Evolutionary conservation across 2,113 vertebrate genomes (phyloP), one percentile per base, ranked within the genome.

Genomic region (Centrocercus urophasianus): DNA sequence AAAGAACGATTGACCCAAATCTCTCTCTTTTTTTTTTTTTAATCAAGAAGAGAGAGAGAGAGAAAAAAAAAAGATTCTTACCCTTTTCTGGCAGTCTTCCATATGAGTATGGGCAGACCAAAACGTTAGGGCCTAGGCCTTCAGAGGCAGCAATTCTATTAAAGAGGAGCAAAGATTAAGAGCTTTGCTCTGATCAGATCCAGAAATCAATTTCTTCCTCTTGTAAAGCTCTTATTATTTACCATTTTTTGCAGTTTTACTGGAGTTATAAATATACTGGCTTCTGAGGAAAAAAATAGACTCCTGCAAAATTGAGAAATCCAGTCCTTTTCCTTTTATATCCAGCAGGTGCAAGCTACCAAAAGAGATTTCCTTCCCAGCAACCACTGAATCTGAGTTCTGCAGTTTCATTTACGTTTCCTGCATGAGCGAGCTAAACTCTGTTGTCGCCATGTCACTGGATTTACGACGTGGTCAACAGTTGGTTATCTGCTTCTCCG

Each of bases 381-480:
- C 89, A 86, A 69, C 56, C 16, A 1, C 56, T 47, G 21, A 50
- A 81, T 77, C 61, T 1, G 0, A 94, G 42, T 67, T 17, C 60
- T 27, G 15, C 21, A 9, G 79, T 92, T 91, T 90, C 83, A 71
- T 91, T 96, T 93, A 83, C 75, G 85, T 77, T 81, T 83, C 83
- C 94, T 88, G 79, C 92, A 54, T 74, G 90, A 93, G 71, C 0
- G 61, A 96, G 48, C 92, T 90, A 13, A 87, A 81, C 86, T 66
- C 73, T 36, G 73, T 48, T 47, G 69, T 87, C 88, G 90, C 90
- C 75, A 61, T 6, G 0, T 79, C 91, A 84, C 32, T 83, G 85
- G 89, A 96, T 90, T 97, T 96, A 95, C 2, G 42, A 81, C 3
- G 81, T 40, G 88, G 80, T 76, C 95, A 95, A 87, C 71, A 80